Evolutionary conservation across 2,888 invertebrate species (phyloP).

Genomic region (Aphrophora alni): DNA sequence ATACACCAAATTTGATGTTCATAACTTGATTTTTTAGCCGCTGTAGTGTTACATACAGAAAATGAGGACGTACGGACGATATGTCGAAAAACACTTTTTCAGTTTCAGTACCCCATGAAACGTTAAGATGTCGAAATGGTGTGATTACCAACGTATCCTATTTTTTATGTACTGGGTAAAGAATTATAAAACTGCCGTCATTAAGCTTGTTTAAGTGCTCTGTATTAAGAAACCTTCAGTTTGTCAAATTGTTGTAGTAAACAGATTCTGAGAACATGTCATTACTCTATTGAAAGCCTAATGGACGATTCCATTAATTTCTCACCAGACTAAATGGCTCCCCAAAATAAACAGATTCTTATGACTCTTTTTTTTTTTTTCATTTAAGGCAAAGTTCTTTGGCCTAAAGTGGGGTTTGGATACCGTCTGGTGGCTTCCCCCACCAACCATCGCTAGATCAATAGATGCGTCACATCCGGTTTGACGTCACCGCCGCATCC

Average conservation of each 20-base stretch:
- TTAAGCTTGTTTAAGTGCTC: too few species aligned
- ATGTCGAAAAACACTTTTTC: too few species aligned
- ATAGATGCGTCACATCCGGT: conserved; percentile 6
- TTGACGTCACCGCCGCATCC: neutral
- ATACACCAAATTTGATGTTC: too few species aligned
- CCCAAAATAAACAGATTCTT: conserved; percentile 2
- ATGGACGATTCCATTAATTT: neutral
- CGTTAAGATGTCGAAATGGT: too few species aligned
- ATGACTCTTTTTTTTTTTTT: neutral
- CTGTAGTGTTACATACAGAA: too few species aligned
- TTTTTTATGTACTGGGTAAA: too few species aligned
- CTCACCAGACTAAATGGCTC: neutral
- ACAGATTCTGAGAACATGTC: neutral
- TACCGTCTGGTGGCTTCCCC: neutral
- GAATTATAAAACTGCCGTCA: too few species aligned
- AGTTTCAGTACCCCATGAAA: too few species aligned
- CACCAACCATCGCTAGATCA: neutral
- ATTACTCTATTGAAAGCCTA: neutral
- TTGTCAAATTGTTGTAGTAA: neutral
- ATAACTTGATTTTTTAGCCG: too few species aligned
- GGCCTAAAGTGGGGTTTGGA: neutral
- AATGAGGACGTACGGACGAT: too few species aligned
- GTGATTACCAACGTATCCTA: too few species aligned
- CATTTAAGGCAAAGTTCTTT: conserved; percentile 6
- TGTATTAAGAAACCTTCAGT: neutral